Base-by-base conservation (phyloP, 2,888 invertebrate genomes). In the Cylindroiulus punctatus region DNA sequence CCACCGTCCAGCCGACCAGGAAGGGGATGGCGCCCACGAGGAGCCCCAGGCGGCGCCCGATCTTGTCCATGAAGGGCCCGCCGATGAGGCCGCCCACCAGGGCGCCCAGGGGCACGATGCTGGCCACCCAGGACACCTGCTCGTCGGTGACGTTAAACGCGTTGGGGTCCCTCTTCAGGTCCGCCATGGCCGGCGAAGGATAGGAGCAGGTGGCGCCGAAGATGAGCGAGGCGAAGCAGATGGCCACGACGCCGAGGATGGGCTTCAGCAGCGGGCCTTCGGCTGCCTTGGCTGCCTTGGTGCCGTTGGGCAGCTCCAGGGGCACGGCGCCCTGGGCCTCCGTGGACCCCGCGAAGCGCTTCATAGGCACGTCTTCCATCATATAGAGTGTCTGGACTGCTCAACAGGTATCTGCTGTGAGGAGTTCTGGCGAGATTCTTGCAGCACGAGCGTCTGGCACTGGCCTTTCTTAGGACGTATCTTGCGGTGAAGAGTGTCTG, bases 61-160 rank as follows among this genome's bases (percentile, higher is more conserved):
- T 90, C 88, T 93, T 93, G 91, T 97, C 97, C 89, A 97, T 95
- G 44, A 96, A 91, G 0, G 95, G 95, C 19, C 97, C 97, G 84
- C 97, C 97, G 7, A 93, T 91, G 22, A 97, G 92, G 84, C 97
- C 96, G 32, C 97, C 97, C 7, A 94, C 91, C 26, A 97, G 91
- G 32, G 97, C 97, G 86, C 95, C 95, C 88, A 97, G 91, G 0
- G 97, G 96, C 95, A 97, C 95, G 19, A 97, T 92, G 89, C 97
- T 96, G 84, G 96, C 96, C 86, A 96, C 93, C 96, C 96, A 96
- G 88, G 95, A 95, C 26, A 95, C 95, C 90, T 96, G 94, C 85
- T 87, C 85, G 0, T 65, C 81, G 40, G 44, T 57, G 19, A 81
- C 17, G 36, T 12, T 10, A 36, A 85, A 87, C 14, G 84, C 8